phyloP scores from a whole-genome alignment of 2,888 invertebrate genomes.

The Melanchra persicariae region DNA sequence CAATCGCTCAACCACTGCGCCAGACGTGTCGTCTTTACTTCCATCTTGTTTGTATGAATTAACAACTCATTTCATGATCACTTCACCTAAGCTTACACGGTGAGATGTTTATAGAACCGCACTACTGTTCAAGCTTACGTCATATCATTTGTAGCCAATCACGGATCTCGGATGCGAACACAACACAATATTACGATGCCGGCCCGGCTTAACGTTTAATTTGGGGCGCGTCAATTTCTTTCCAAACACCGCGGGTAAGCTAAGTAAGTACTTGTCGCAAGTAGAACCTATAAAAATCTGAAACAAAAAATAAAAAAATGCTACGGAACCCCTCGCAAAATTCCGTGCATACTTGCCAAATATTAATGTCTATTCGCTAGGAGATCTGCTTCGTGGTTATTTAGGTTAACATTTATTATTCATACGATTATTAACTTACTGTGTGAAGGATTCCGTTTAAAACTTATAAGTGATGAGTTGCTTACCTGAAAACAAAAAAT shows the following conservation, averaged over 20 bases:
- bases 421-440: constrained; percentile 58
- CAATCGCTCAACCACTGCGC: too few relatives aligned
- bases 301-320: not conserved
- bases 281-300: not conserved
- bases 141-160: too few relatives aligned
- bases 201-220: not conserved
- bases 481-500: constrained; percentile 54
- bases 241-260: not conserved
- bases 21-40: too few relatives aligned
- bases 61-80: too few relatives aligned
- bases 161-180: too few relatives aligned
- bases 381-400: constrained; percentile 77
- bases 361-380: constrained; percentile 62
- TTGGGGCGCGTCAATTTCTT: not conserved
- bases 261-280: too few relatives aligned
- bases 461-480: constrained; percentile 17
- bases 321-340: constrained; percentile 55
- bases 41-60: too few relatives aligned
- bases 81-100: not conserved
- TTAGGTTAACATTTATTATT: constrained; percentile 71
- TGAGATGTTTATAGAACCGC: too few relatives aligned
- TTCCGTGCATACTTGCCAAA: constrained; percentile 40
- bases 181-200: too few relatives aligned
- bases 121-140: too few relatives aligned
- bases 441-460: constrained; percentile 45